Evolutionary conservation across 2,797 vertebrate genomes (phyloP), one percentile per base, ranked within the genome.

Genomic region (Falco berigora): DNA sequence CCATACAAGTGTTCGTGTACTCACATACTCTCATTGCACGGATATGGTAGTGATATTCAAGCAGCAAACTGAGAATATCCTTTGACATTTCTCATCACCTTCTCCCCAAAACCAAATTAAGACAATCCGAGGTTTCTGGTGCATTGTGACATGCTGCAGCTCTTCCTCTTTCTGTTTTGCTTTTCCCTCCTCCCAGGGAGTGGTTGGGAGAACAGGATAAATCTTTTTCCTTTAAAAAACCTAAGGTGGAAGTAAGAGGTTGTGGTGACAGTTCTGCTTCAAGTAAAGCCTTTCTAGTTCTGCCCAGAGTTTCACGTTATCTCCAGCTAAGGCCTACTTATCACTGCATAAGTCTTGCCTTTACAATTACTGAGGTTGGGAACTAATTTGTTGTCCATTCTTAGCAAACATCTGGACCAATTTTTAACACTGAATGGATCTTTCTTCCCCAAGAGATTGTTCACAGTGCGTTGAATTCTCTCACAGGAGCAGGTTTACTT

Each of bases 1-100:
- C 9, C 50, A 28, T 8, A 19, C 2, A 6, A 50, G 20, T 28
- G 18, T 17, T 32, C 5, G 0, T 6, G 12, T 7, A 20, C 23
- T 69, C 52, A 32, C 34, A 14, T 11, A 9, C 8, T 75, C 42
- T 66, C 40, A 1, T 4, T 46, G 11, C 24, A 46, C 56, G 56
- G 28, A 16, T 2, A 6, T 0, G 11, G 28, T 58, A 42, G 9
- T 32, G 49, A 34, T 28, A 80, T 21, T 79, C 18, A 3, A 85
- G 44, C 20, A 64, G n/a, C 14, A 66, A 86, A 28, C 1, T 46
- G 52, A 63, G 18, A 82, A 23, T 7, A 21, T 32, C 25, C 36
- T 80, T 8, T 20, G 55, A 32, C 13, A 20, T 34, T 69, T 72
- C 62, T 52, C 38, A 50, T 17, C n/a, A 47, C 17, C 27, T 61